phyloP scores from a whole-genome alignment of 2,113 vertebrate species.

The Vombatus ursinus region DNA sequence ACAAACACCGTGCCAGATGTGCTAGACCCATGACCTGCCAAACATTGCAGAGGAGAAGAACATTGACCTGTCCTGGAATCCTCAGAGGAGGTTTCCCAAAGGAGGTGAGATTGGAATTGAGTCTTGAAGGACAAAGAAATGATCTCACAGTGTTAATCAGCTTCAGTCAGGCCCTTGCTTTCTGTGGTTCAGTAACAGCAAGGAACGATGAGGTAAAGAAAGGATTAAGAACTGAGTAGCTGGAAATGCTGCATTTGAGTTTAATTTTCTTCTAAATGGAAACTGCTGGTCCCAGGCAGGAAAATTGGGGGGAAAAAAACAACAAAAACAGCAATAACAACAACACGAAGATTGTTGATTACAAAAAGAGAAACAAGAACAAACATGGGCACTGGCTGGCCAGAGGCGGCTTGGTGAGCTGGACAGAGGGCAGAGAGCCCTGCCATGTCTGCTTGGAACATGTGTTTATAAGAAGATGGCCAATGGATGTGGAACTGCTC shows the following conservation, averaged over 20 bases:
- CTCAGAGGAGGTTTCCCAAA: not conserved
- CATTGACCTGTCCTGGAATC: not conserved
- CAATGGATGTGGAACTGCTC: conserved; percentile 32
- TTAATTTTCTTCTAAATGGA: conserved; percentile 70
- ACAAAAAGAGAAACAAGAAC: conserved; percentile 41
- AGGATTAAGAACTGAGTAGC: conserved; percentile 3
- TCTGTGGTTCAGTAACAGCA: conserved; percentile 60
- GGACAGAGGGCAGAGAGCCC: conserved; percentile 1
- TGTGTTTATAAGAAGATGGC: conserved; percentile 57
- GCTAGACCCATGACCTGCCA: not conserved
- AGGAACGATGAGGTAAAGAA: conserved; percentile 41
- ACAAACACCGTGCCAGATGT: not conserved
- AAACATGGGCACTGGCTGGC: conserved; percentile 61
- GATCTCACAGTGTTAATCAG: not conserved
- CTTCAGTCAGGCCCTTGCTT: conserved; percentile 45
- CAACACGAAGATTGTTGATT: conserved; percentile 58
- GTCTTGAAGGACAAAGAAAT: conserved; percentile 15
- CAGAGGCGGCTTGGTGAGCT: conserved; percentile 47
- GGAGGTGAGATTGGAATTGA: not conserved
- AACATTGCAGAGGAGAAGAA: not conserved
- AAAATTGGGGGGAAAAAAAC: conserved; percentile 6
- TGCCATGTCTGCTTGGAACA: conserved; percentile 21
- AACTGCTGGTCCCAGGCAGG: conserved; percentile 50
- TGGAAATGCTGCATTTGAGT: conserved; percentile 63
- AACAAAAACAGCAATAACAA: not conserved